A percentile compares a stretch with the other conserved stretches of the same genome.
Conservation (phyloP, 2,888 invertebrate species). For the Hydraecia micacea region DNA sequence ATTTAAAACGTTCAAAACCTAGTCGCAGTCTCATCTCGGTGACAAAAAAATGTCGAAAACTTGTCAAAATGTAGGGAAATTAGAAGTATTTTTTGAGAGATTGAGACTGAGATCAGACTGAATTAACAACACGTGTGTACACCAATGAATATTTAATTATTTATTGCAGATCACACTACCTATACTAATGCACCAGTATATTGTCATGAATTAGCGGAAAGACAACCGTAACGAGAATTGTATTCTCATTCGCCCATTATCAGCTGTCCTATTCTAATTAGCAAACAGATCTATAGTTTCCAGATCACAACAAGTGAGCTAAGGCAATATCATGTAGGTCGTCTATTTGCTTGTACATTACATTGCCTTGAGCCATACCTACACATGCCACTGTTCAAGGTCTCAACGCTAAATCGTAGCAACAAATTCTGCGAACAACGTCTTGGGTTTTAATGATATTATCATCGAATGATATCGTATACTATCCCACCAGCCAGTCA, state of each 20-base stretch:
- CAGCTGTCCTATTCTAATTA: constrained; percentile 42
- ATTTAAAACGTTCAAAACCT: too few species aligned
- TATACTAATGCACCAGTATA: constrained; percentile 15
- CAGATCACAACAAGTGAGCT: constrained; percentile 51
- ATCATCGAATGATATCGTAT: constrained; percentile 25
- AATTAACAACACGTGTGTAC: constrained; percentile 11
- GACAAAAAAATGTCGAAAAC: too few species aligned
- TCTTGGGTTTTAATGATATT: constrained; percentile 32
- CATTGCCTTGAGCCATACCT: constrained; percentile 68
- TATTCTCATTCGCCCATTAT: constrained; percentile 25
- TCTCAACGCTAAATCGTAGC: constrained; percentile 55
- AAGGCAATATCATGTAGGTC: constrained; percentile 61
- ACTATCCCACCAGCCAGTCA: constrained; percentile 35
- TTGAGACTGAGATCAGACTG: too few species aligned
- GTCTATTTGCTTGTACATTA: constrained; percentile 53
- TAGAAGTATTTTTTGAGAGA: too few species aligned
- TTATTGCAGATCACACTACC: constrained; percentile 10
- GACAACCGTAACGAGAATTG: constrained; percentile 18
- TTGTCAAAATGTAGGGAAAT: too few species aligned
- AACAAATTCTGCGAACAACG: constrained; percentile 66
- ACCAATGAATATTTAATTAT: constrained; percentile 13
- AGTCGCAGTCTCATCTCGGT: too few species aligned
- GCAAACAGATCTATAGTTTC: constrained; percentile 41
- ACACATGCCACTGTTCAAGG: constrained; percentile 72
- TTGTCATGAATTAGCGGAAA: constrained; percentile 13